Conservation (phyloP, 2,797 vertebrate species). For the Podarcis siculus region DNA sequence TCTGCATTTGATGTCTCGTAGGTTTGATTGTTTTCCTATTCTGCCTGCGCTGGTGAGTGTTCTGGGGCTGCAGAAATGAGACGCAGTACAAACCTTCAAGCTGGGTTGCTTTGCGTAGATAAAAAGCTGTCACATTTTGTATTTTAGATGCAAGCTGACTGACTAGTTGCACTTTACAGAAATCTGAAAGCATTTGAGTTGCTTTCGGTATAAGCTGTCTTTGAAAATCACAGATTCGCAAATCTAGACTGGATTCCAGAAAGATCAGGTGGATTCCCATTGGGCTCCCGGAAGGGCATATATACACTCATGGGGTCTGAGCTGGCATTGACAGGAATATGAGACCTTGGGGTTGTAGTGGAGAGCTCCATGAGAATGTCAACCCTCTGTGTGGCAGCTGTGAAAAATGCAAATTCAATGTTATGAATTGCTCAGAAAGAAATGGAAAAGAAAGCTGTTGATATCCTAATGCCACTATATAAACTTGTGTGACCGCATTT, state of each 20-base stretch:
- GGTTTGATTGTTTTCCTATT: neutral
- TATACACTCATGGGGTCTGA: too few species aligned
- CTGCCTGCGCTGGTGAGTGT: neutral
- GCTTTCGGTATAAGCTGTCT: neutral
- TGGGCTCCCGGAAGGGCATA: too few species aligned
- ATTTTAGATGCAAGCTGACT: neutral
- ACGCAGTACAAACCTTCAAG: slow-evolving; percentile 12
- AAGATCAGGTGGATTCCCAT: neutral
- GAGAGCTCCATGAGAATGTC: too few species aligned
- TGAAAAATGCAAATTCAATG: too few species aligned
- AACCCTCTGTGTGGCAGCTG: too few species aligned
- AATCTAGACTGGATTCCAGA: neutral
- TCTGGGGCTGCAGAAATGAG: neutral
- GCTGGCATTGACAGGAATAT: too few species aligned
- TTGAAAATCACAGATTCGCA: neutral
- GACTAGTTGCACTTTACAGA: neutral
- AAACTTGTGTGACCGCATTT: too few species aligned
- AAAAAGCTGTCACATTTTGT: slow-evolving; percentile 10
- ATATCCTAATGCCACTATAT: too few species aligned
- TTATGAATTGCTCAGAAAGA: too few species aligned
- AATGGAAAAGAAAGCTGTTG: too few species aligned
- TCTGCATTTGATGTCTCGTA: neutral
- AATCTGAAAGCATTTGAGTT: neutral
- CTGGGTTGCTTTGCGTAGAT: neutral
- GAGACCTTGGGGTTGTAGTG: too few species aligned